Percentiles rank a stretch among this genome's conserved stretches.
These are phyloP conservation scores for Uropsilus gracilis DNA, from an alignment of 2,113 vertebrate species.

Conservation along the genomic window DNA sequence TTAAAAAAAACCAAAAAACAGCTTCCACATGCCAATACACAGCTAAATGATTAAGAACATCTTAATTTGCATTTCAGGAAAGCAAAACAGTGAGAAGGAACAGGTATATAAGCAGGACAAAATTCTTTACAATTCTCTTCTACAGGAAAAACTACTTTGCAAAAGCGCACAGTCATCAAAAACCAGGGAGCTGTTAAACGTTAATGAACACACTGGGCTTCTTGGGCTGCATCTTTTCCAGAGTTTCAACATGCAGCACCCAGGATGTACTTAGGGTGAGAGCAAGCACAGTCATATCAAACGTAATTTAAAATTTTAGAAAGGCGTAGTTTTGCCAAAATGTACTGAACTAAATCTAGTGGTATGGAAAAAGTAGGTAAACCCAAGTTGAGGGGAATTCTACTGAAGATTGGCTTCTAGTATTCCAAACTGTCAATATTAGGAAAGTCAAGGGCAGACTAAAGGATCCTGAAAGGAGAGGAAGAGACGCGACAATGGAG, in stretches of 20 bases:
- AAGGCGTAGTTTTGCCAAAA: constrained; percentile 31
- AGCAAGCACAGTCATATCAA: neutral
- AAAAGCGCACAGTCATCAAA: constrained; percentile 22
- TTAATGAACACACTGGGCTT: constrained; percentile 19
- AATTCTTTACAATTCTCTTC: constrained; percentile 20
- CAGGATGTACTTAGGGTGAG: neutral
- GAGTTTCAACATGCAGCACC: constrained; percentile 40
- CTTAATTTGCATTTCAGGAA: neutral
- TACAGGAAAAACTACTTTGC: constrained; percentile 2
- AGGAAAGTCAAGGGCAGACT: neutral
- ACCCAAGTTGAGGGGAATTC: neutral
- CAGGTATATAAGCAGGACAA: neutral
- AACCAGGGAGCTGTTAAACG: constrained; percentile 28
- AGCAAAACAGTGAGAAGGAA: constrained; percentile 6
- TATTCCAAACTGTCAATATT: neutral
- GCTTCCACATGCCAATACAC: neutral
- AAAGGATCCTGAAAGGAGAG: neutral
- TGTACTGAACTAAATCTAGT: neutral
- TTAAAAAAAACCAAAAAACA: constrained; percentile 6
- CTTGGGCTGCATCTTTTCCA: constrained; percentile 14
- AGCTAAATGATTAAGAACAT: neutral
- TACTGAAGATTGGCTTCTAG: neutral
- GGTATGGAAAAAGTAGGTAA: constrained; percentile 39
- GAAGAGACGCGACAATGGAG: neutral
- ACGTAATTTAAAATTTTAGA: neutral